Evolutionary conservation across 2,888 invertebrate genomes (phyloP), one percentile per base, ranked within the genome.

Genomic region (Seira sanloemensis): DNA sequence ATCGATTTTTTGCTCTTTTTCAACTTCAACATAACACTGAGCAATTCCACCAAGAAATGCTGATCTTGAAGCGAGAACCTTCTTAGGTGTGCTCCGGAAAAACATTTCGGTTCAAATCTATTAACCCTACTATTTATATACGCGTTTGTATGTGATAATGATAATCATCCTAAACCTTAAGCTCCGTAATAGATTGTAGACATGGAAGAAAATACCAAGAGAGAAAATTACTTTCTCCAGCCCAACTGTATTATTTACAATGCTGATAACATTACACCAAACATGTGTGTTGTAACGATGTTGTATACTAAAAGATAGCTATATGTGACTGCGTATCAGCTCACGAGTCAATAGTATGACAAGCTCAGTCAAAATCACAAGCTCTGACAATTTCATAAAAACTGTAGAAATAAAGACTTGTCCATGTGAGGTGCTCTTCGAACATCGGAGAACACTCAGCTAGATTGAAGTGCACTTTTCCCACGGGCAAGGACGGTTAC

Each of bases 1-100:
- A 72, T 72, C 71, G 71, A 72, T 72, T 72, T 72, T 54, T 72
- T 46, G 21, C 71, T 67, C 21, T 50, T 46, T 72, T 72, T 46
- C 23, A 23, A 23, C 54, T 25, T 69, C n/a, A n/a, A n/a, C n/a
- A n/a, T n/a, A n/a, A 25, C 21, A 24, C 46, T 1, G 5, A 5
- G 5, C n/a, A 58, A 58, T n/a, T 58, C 16, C 9, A 12, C 9
- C 2, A 18, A 58, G 4, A 58, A 58, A 18, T 58, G 58, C 18
- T 58, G 58, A 58, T 58, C 58, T 18, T 18, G 2, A 37, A 37
- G 37, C 37, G 9, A 4, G n/a, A 58, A 18, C n/a, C 58, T 58
- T n/a, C 9, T 58, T 58, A 7, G n/a, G 58, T 4, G 18, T 58
- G 58, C 58, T 37, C 37, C 12, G 58, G 2, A 58, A 18, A 18